Evolutionary conservation across 2,888 invertebrate genomes (phyloP).

Genomic region (Aporophyla lueneburgensis): DNA sequence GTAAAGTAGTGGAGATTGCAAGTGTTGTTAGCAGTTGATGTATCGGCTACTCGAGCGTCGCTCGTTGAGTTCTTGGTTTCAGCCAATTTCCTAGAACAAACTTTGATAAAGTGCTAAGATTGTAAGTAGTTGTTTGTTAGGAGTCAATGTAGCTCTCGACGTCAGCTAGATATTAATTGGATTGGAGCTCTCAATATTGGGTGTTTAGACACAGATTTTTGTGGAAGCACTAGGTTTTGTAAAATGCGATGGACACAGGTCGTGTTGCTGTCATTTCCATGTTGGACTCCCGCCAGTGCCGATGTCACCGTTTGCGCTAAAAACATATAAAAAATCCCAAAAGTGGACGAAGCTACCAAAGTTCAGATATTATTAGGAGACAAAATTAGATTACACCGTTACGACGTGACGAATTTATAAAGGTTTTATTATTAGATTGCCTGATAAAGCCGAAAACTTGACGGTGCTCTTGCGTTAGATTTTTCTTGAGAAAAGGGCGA

Average conservation of each 20-base stretch:
- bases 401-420: slow-evolving; percentile 67
- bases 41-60: slow-evolving; percentile 30
- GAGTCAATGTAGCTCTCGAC: slow-evolving; percentile 21
- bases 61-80: slow-evolving; percentile 33
- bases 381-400: slow-evolving; percentile 61
- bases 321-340: slow-evolving; percentile 46
- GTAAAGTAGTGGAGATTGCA: slow-evolving; percentile 3
- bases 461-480: slow-evolving; percentile 29
- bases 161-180: slow-evolving; percentile 20
- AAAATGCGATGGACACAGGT: slow-evolving; percentile 65
- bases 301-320: slow-evolving; percentile 47
- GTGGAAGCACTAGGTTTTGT: slow-evolving; percentile 38
- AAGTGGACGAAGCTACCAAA: slow-evolving; percentile 49
- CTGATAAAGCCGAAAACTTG: slow-evolving; percentile 60
- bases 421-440: slow-evolving; percentile 65
- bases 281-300: slow-evolving; percentile 66
- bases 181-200: slow-evolving; percentile 9
- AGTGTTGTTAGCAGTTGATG: slow-evolving; percentile 37
- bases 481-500: slow-evolving; percentile 32
- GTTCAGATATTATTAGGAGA: slow-evolving; percentile 54
- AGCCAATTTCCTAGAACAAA: slow-evolving; percentile 43
- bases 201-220: slow-evolving; percentile 1
- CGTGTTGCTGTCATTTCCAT: slow-evolving; percentile 61
- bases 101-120: slow-evolving; percentile 39
- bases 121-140: slow-evolving; percentile 29